Conservation (phyloP, 2,797 vertebrate genomes). For the Characodon lateralis region DNA sequence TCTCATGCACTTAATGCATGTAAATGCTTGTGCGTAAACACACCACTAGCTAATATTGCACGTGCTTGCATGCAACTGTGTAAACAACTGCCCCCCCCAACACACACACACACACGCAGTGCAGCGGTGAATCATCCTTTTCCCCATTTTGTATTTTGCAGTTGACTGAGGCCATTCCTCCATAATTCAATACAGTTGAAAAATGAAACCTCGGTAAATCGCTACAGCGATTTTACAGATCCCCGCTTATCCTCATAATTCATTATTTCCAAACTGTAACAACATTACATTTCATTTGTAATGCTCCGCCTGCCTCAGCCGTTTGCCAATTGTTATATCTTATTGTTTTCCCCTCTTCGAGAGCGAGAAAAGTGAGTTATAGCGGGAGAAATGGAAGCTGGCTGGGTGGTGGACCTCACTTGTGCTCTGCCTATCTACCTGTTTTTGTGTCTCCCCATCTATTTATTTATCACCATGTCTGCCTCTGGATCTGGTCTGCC, state of each 20-base stretch:
- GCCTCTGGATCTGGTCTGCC: constrained; percentile 15
- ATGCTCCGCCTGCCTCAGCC: constrained; percentile 75
- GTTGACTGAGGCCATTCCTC: constrained; percentile 77
- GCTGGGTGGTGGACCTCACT: constrained; percentile 26
- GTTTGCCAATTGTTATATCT: constrained; percentile 78
- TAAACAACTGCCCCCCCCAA: constrained; percentile 16
- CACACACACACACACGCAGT: constrained; percentile 11
- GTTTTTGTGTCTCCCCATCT: constrained; percentile 11
- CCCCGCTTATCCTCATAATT: constrained; percentile 77
- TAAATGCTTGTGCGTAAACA: constrained; percentile 36
- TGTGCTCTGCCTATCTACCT: constrained; percentile 13
- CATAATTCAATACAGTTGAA: constrained; percentile 79
- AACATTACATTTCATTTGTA: constrained; percentile 79
- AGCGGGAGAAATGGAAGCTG: constrained; percentile 53
- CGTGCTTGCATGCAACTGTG: constrained; percentile 34
- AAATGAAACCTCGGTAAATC: constrained; percentile 78
- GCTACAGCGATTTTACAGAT: constrained; percentile 78
- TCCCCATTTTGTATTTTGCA: constrained; percentile 74
- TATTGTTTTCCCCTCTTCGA: constrained; percentile 68
- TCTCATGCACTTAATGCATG: constrained; percentile 8
- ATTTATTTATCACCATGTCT: constrained; percentile 21
- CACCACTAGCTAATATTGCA: constrained; percentile 41
- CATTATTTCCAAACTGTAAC: constrained; percentile 78
- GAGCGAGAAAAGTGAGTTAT: constrained; percentile 71
- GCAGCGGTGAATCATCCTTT: constrained; percentile 67